phyloP scores from a whole-genome alignment of 1,140 invertebrate genomes.

The Dendroctonus ponderosae region DNA sequence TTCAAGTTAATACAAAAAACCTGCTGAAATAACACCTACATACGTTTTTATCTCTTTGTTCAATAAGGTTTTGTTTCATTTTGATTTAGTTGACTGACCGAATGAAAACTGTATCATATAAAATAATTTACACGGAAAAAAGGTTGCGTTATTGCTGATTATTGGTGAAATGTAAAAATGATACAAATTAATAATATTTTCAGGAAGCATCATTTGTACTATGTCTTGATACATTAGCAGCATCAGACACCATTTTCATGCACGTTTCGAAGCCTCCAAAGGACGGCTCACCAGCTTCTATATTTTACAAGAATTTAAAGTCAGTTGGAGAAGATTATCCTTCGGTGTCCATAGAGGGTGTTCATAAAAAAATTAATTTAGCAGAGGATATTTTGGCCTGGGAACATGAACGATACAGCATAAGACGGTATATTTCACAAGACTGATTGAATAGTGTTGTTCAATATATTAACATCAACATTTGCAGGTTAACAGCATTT shows the following conservation, averaged over 20 bases:
- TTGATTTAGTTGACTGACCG: too few relatives aligned
- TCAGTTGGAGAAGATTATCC: slow-evolving; percentile 55
- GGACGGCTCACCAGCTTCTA: slow-evolving; percentile 71
- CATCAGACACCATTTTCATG: slow-evolving; percentile 70
- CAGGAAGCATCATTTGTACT: slow-evolving; percentile 86
- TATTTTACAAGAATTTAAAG: slow-evolving; percentile 71
- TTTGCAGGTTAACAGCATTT: slow-evolving; percentile 37
- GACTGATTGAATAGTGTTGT: slow-evolving; percentile 66
- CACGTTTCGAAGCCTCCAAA: slow-evolving; percentile 97
- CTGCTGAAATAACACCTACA: too few relatives aligned
- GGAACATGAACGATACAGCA: slow-evolving; percentile 97
- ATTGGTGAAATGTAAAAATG: too few relatives aligned
- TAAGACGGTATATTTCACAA: slow-evolving; percentile 60
- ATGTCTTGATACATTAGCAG: slow-evolving; percentile 85
- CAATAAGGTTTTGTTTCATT: too few relatives aligned
- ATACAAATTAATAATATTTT: slow-evolving; percentile 41
- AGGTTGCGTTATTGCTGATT: too few relatives aligned
- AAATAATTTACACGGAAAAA: too few relatives aligned
- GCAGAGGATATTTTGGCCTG: slow-evolving; percentile 85
- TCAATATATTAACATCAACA: slow-evolving; percentile 56
- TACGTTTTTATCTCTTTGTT: too few relatives aligned
- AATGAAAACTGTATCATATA: too few relatives aligned
- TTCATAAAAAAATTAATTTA: slow-evolving; percentile 98
- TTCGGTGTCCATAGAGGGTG: slow-evolving; percentile 67
- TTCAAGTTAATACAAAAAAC: too few relatives aligned